Evolutionary conservation across 2,113 vertebrate species (phyloP).

Genomic region (Oncorhynchus masou): DNA sequence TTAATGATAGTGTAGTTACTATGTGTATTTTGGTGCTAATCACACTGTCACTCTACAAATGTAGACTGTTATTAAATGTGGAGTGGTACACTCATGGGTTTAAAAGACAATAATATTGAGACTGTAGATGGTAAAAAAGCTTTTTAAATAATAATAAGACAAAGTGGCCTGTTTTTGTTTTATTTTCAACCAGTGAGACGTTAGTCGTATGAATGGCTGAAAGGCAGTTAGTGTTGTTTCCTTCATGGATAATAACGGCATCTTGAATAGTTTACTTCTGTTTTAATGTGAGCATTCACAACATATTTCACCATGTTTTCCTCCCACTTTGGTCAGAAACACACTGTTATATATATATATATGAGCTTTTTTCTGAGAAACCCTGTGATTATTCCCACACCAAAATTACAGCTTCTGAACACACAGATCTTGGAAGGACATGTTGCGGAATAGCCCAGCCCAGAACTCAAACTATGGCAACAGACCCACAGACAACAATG

Average conservation of each 20-base stretch:
- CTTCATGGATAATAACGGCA: background rate
- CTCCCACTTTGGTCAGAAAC: background rate
- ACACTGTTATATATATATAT: background rate
- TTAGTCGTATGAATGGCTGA: background rate
- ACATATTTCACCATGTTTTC: background rate
- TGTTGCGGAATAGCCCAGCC: background rate
- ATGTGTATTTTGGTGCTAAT: background rate
- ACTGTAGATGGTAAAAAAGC: background rate
- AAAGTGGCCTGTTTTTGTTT: too few species aligned
- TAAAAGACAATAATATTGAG: background rate
- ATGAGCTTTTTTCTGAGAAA: background rate
- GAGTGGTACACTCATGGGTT: background rate
- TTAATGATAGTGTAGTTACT: background rate
- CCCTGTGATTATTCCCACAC: background rate
- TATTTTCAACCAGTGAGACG: too few species aligned
- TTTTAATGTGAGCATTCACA: background rate
- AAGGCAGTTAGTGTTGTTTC: background rate
- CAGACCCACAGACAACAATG: background rate
- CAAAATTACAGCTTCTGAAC: conserved; percentile 3
- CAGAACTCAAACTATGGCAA: background rate
- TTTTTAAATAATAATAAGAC: too few species aligned
- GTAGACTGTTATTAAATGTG: background rate
- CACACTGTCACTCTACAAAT: background rate
- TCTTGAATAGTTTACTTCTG: background rate
- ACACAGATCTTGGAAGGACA: background rate